Percentiles rank a stretch among this genome's conserved stretches.
phyloP scores from a whole-genome alignment of 2,113 vertebrate genomes.

The Excalfactoria chinensis region DNA sequence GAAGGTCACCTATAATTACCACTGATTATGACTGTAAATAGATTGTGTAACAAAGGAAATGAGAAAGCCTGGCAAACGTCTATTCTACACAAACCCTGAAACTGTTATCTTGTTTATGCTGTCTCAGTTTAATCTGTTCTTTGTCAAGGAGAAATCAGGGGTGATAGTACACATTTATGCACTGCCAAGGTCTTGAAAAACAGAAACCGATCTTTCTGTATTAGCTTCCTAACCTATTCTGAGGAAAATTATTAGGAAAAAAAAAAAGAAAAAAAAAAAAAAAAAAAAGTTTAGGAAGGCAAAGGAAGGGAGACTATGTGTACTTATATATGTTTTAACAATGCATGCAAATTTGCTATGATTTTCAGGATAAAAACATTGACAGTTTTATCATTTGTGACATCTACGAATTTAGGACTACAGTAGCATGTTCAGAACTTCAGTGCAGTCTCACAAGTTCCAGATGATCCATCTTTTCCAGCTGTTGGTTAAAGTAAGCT shows the following conservation, averaged over 20 bases:
- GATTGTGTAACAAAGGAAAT: not conserved
- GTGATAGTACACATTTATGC: not conserved
- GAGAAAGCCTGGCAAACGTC: not conserved
- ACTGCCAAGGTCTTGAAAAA: not conserved
- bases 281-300: not conserved
- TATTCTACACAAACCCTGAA: not conserved
- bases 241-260: not conserved
- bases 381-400: not conserved
- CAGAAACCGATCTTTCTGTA: not conserved
- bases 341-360: not conserved
- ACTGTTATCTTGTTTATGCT: not conserved
- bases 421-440: not conserved
- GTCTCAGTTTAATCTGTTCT: not conserved
- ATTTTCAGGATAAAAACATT: not conserved
- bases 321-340: not conserved
- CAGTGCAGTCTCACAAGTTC: not conserved
- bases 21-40: not conserved
- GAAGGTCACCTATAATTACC: not conserved
- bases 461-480: slow-evolving; percentile 28
- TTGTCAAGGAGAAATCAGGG: not conserved
- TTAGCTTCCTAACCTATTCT: not conserved
- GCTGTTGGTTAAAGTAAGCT: slow-evolving; percentile 9
- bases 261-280: not conserved
- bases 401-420: not conserved
- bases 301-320: not conserved